These are phyloP conservation scores for Heterodera filipjevi DNA, from an alignment of 2,888 invertebrate species.

Conservation along the genomic window DNA sequence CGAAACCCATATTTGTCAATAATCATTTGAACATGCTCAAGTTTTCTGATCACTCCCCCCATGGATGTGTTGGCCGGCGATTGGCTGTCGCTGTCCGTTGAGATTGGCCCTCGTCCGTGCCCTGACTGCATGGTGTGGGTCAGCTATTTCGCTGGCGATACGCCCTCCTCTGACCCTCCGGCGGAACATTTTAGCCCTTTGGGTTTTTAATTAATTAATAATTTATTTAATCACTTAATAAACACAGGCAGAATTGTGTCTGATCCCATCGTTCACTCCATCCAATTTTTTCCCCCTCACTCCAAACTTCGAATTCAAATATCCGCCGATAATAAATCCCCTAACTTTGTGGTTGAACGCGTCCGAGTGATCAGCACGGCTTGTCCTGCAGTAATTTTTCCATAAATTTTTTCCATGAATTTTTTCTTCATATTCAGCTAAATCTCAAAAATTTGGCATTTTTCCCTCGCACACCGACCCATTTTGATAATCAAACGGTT, in stretches of 20 bases:
- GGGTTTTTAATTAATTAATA: background rate
- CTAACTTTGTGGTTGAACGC: background rate
- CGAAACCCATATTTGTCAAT: no score
- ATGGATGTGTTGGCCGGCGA: background rate
- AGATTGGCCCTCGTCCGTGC: background rate
- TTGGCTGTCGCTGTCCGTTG: background rate
- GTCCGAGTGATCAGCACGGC: background rate
- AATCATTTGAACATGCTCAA: background rate
- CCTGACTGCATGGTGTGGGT: conserved; percentile 24
- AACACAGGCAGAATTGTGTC: background rate
- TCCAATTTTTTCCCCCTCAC: background rate
- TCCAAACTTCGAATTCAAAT: conserved; percentile 5
- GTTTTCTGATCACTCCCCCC: conserved; percentile 10
- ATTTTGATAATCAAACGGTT: background rate
- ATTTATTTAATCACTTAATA: background rate
- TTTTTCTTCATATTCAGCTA: background rate
- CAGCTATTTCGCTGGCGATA: conserved; percentile 23
- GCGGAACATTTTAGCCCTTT: background rate
- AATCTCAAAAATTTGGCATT: background rate
- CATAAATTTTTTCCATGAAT: background rate
- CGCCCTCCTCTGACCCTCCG: background rate
- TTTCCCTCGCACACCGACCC: background rate
- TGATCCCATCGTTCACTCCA: background rate
- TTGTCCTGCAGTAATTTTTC: background rate
- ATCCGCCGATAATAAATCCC: background rate